Percentiles rank a stretch among this genome's conserved stretches.
These are phyloP conservation scores for Synanthedon myopaeformis DNA, from an alignment of 2,888 invertebrate genomes.

Conservation along the genomic window DNA sequence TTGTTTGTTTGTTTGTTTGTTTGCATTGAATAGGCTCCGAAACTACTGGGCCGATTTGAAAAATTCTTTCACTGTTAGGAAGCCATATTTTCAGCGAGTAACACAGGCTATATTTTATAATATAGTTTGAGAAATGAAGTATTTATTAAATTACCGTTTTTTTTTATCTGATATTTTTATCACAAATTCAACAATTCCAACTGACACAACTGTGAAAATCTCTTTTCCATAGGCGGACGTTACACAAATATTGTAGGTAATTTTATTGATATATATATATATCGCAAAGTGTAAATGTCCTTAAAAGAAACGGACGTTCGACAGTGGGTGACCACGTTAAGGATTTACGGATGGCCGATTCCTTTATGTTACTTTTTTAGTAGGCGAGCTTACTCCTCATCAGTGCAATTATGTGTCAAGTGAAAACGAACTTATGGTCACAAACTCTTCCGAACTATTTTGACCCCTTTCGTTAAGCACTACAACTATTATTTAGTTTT, in stretches of 20 bases:
- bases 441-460: neutral
- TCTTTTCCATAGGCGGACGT: too few species aligned
- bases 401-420: neutral
- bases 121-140: too few species aligned
- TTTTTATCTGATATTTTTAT: too few species aligned
- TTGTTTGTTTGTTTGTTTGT: too few species aligned
- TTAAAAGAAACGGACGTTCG: conserved; percentile 5
- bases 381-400: neutral
- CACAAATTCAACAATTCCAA: too few species aligned
- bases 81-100: too few species aligned
- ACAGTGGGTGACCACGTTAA: conserved; percentile 7
- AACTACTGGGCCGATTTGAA: too few species aligned
- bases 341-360: conserved; percentile 5
- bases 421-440: neutral
- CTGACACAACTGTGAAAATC: too few species aligned
- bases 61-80: too few species aligned
- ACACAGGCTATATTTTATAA: too few species aligned
- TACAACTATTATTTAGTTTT: neutral
- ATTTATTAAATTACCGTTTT: too few species aligned
- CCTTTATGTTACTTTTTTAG: conserved; percentile 7
- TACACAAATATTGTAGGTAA: neutral
- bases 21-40: too few species aligned
- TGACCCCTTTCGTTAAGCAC: neutral
- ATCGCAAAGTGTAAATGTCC: conserved; percentile 3
- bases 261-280: neutral